These are phyloP conservation scores for Hydrochoerus hydrochaeris DNA, from an alignment of 2,113 vertebrate genomes.

Conservation along the genomic window DNA sequence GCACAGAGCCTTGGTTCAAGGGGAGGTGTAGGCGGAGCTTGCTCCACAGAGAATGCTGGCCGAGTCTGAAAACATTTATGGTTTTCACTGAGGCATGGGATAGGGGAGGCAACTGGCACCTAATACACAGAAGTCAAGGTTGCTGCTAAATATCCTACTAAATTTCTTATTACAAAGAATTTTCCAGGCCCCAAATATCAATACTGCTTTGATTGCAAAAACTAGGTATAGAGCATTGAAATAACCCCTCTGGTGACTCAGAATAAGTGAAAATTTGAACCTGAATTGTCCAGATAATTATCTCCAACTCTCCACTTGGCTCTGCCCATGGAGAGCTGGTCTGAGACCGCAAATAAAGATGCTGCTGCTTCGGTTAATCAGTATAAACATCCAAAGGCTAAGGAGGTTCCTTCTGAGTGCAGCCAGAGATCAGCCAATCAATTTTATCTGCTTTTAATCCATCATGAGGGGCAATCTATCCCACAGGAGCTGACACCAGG, in stretches of 20 bases:
- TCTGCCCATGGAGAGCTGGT: slow-evolving; percentile 23
- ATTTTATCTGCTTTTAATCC: slow-evolving; percentile 67
- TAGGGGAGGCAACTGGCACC: neutral
- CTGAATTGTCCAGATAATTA: slow-evolving; percentile 39
- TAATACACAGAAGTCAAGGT: neutral
- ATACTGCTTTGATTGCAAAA: neutral
- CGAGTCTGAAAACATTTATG: neutral
- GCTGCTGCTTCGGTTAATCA: slow-evolving; percentile 60
- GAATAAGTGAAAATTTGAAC: neutral
- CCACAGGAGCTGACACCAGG: slow-evolving; percentile 36
- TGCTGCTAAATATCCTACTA: neutral
- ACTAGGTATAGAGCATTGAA: neutral
- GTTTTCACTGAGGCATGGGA: neutral
- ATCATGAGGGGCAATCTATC: neutral
- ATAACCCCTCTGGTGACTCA: neutral
- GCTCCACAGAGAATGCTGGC: neutral
- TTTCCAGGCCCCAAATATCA: neutral
- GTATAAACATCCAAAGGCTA: slow-evolving; percentile 67
- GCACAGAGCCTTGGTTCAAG: rapidly evolving
- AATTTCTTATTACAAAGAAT: neutral
- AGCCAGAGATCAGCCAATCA: slow-evolving; percentile 38
- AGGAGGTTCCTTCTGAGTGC: neutral
- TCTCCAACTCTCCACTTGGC: slow-evolving; percentile 46
- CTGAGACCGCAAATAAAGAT: slow-evolving; percentile 56
- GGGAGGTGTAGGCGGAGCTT: neutral